phyloP scores from a whole-genome alignment of 2,888 invertebrate species.

The Galeruca laticollis region DNA sequence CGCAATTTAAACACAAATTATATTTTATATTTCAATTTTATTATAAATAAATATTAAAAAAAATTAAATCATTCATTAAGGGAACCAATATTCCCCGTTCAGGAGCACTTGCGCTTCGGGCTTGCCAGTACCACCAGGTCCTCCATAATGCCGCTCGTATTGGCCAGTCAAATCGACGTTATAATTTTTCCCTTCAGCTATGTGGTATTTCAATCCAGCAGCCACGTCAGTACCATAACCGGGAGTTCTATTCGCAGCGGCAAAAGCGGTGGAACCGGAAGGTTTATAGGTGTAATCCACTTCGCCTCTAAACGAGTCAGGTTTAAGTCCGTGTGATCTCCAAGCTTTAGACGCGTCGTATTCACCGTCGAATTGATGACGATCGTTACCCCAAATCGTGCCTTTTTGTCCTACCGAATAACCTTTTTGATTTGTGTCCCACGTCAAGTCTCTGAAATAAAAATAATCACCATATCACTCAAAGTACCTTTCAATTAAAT shows the following conservation, averaged over 20 bases:
- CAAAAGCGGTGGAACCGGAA: conserved; percentile 50
- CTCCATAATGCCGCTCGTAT: no score
- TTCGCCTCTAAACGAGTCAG: conserved; percentile 52
- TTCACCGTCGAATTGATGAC: conserved; percentile 50
- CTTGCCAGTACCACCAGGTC: conserved; percentile 49
- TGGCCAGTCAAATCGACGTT: conserved; percentile 50
- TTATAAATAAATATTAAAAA: no score
- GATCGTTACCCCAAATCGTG: conserved; percentile 37
- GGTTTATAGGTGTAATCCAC: conserved; percentile 54
- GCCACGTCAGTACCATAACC: conserved; percentile 52
- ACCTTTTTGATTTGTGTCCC: conserved; percentile 21
- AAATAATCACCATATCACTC: no score
- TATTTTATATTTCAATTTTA: no score
- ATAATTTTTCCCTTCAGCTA: conserved; percentile 46
- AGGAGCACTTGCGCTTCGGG: conserved; percentile 45
- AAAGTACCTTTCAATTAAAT: neutral
- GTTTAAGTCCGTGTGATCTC: conserved; percentile 46
- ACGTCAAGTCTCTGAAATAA: conserved; percentile 25
- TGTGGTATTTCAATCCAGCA: conserved; percentile 50
- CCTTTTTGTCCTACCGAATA: conserved; percentile 20
- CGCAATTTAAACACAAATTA: no score
- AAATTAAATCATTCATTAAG: neutral
- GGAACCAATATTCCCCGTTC: conserved; percentile 17
- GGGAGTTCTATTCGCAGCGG: conserved; percentile 49
- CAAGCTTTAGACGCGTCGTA: conserved; percentile 53